Evolutionary conservation across 2,113 vertebrate genomes (phyloP), one percentile per base, ranked within the genome.

Genomic region (Xerus inauris): DNA sequence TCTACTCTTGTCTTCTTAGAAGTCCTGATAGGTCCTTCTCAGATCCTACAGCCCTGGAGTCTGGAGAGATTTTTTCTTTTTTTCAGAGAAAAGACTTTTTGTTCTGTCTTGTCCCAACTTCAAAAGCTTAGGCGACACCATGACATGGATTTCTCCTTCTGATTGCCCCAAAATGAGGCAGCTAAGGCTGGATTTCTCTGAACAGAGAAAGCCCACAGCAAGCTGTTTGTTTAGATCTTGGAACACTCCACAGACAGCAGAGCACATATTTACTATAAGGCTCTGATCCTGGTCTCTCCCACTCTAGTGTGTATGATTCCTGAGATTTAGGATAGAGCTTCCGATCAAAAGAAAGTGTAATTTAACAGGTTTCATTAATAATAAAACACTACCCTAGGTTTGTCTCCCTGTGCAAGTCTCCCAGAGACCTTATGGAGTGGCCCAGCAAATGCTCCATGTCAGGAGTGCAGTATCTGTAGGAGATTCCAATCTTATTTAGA

Each of bases 201-300:
- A 7, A 5, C 5, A 40, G 40, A 82, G 51, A 75, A 67, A 89
- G 9, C 14, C 40, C n/a, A 38, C 28, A 79, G 5, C 6, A 54
- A 10, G 10, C 13, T n/a, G 4, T n/a, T 13, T 17, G 28, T 10
- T n/a, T 24, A 22, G 13, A 5, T 45, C 5, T n/a, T 28, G 59
- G 9, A 77, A 62, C 5, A 5, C 2, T 35, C n/a, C 10, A 12
- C 7, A 38, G 9, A 62, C 6, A 1, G 0, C 14, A 0, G 7
- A 80, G 2, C 9, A 69, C 32, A n/a, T 38, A 16, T 3, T 72
- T 84, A 59, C n/a, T 80, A 14, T 59, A 8, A 62, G 22, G n/a
- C 3, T 40, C 75, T 54, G 77, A 8, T 1, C 17, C 40, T 54
- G 24, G 12, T 71, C 16, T 69, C 6, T 81, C 26, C 51, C 24